Percentiles rank a stretch among this genome's conserved stretches.
Evolutionary conservation across 2,113 vertebrate species (phyloP).

Genomic region (Callorhinus ursinus): DNA sequence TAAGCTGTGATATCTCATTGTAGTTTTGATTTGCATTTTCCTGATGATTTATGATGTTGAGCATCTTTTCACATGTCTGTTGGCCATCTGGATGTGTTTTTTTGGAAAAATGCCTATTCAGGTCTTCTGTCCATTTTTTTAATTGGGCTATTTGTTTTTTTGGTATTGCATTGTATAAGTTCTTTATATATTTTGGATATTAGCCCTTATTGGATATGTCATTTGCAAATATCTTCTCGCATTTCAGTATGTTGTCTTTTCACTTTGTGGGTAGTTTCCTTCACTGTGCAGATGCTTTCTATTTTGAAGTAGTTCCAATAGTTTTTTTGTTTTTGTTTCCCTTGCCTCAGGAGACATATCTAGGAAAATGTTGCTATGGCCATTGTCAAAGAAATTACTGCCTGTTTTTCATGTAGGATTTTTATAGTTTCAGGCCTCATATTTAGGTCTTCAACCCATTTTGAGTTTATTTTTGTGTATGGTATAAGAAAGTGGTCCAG

Average conservation of each 20-base stretch:
- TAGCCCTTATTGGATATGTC: neutral
- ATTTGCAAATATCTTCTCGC: neutral
- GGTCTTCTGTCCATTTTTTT: neutral
- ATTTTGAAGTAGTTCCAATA: neutral
- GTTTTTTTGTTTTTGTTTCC: neutral
- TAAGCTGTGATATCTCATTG: neutral
- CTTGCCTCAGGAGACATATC: neutral
- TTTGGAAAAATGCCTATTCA: neutral
- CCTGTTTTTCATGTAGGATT: neutral
- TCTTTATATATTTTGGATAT: neutral
- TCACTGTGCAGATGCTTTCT: neutral
- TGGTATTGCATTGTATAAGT: neutral
- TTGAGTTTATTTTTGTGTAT: neutral
- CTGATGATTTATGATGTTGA: neutral
- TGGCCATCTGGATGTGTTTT: neutral
- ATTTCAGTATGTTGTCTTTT: neutral
- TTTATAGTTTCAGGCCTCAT: neutral
- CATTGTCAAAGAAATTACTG: neutral
- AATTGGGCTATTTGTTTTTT: neutral
- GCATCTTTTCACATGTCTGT: neutral
- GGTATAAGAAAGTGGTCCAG: neutral
- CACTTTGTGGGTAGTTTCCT: neutral
- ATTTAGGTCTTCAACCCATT: neutral
- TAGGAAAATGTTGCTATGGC: neutral
- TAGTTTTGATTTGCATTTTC: neutral